phyloP scores from a whole-genome alignment of 2,888 invertebrate species.

The Halictus quadricinctus region DNA sequence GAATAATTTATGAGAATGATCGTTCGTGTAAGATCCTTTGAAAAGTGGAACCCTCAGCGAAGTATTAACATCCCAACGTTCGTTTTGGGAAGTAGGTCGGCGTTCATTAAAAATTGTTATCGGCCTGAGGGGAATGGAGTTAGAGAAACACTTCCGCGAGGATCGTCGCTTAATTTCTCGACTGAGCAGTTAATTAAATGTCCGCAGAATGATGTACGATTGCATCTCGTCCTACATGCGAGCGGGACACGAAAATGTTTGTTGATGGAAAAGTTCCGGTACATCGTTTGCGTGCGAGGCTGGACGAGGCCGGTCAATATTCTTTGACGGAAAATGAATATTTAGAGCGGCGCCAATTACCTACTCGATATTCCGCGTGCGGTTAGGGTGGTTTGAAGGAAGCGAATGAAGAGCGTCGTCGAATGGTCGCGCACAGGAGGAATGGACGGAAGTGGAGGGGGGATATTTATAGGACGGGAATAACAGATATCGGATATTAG shows the following conservation, averaged over 20 bases:
- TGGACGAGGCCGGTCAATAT: neutral
- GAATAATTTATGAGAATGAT: neutral
- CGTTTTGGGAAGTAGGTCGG: neutral
- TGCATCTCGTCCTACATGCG: slow-evolving; percentile 50
- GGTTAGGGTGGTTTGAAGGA: slow-evolving; percentile 2
- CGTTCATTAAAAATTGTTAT: neutral
- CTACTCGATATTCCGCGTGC: slow-evolving; percentile 10
- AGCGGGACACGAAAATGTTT: slow-evolving; percentile 26
- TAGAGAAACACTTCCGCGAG: slow-evolving; percentile 15
- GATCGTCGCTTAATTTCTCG: neutral
- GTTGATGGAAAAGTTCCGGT: slow-evolving; percentile 18
- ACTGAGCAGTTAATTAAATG: slow-evolving; percentile 43
- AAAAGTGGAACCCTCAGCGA: neutral
- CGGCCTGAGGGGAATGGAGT: neutral
- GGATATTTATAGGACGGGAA: slow-evolving; percentile 9
- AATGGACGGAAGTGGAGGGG: neutral
- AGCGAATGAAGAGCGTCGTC: slow-evolving; percentile 12
- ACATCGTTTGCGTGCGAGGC: slow-evolving; percentile 2
- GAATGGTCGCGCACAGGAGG: neutral
- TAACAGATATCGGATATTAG: slow-evolving; percentile 9
- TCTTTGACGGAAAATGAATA: slow-evolving; percentile 27
- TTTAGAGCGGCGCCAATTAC: slow-evolving; percentile 20
- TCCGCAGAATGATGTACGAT: neutral
- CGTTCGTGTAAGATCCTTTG: neutral
- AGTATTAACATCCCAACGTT: neutral